Conservation (phyloP, 2,113 vertebrate species). For the Euleptes europaea region DNA sequence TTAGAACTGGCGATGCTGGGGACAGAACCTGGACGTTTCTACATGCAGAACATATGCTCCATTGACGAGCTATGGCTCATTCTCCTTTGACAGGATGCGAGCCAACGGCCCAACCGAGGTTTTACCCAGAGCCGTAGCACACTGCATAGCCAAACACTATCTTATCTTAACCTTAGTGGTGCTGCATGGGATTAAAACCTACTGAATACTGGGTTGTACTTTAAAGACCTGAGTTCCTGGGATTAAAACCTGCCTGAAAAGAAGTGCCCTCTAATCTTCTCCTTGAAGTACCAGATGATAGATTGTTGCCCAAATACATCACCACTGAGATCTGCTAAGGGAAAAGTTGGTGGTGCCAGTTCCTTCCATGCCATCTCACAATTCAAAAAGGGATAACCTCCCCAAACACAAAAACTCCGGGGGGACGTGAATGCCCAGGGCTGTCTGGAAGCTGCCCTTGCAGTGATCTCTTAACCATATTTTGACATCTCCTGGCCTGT, state of each 20-base stretch:
- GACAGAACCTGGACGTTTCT: neutral
- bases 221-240: too few relatives aligned
- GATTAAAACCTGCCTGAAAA: neutral
- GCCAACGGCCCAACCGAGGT: too few relatives aligned
- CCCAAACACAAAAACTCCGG: neutral
- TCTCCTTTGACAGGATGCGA: too few relatives aligned
- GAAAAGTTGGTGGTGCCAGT: neutral
- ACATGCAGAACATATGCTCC: neutral
- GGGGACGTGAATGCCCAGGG: too few relatives aligned
- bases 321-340: neutral
- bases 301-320: neutral
- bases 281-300: neutral
- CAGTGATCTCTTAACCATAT: neutral
- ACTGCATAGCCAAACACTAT: too few relatives aligned
- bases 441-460: too few relatives aligned
- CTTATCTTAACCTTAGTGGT: too few relatives aligned
- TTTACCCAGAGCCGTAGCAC: too few relatives aligned
- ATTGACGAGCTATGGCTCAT: neutral
- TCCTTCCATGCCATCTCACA: neutral
- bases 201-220: too few relatives aligned
- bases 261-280: neutral
- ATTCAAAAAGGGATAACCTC: neutral
- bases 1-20: neutral
- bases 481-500: neutral
- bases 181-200: too few relatives aligned